A percentile compares a stretch with the other conserved stretches of the same genome.
Evolutionary conservation across 2,888 invertebrate species (phyloP).

Genomic region (Ophion ventricosus): DNA sequence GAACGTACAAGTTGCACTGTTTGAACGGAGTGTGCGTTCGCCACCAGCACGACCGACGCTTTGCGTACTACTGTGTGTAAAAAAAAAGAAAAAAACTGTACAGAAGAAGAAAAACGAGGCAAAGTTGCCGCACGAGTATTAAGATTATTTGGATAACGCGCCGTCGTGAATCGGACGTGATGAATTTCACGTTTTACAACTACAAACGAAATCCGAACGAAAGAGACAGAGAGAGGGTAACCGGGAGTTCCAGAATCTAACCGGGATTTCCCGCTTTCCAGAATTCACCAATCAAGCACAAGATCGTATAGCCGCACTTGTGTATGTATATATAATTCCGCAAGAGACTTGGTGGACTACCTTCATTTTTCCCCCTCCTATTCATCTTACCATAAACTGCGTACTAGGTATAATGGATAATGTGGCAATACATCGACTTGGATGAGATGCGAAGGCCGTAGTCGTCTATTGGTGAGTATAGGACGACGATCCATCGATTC

Average conservation of each 20-base stretch:
- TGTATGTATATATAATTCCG: conserved; percentile 51
- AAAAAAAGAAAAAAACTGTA: neutral
- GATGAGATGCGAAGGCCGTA: conserved; percentile 31
- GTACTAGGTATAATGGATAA: conserved; percentile 33
- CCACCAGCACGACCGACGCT: neutral
- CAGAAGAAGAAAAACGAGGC: conserved; percentile 8
- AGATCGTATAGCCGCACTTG: conserved; percentile 1
- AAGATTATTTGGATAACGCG: conserved; percentile 52
- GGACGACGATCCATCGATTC: conserved; percentile 14
- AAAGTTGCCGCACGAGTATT: conserved; percentile 44
- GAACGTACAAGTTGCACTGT: neutral
- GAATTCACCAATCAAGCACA: conserved; percentile 72
- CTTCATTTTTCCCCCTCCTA: conserved; percentile 10
- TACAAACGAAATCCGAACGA: conserved; percentile 31
- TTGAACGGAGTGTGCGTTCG: neutral
- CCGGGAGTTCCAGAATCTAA: conserved; percentile 71
- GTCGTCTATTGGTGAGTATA: neutral
- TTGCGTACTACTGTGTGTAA: conserved; percentile 11
- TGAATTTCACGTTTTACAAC: conserved; percentile 22
- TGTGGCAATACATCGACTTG: neutral
- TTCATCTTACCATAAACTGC: conserved; percentile 25
- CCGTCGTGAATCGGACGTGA: conserved; percentile 42
- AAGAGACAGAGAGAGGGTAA: conserved; percentile 45
- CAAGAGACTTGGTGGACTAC: conserved; percentile 44
- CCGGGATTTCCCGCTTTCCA: conserved; percentile 79